Evolutionary conservation across 1,140 invertebrate species (phyloP), one percentile per base, ranked within the genome.

Genomic region (Centruroides sculpturatus): DNA sequence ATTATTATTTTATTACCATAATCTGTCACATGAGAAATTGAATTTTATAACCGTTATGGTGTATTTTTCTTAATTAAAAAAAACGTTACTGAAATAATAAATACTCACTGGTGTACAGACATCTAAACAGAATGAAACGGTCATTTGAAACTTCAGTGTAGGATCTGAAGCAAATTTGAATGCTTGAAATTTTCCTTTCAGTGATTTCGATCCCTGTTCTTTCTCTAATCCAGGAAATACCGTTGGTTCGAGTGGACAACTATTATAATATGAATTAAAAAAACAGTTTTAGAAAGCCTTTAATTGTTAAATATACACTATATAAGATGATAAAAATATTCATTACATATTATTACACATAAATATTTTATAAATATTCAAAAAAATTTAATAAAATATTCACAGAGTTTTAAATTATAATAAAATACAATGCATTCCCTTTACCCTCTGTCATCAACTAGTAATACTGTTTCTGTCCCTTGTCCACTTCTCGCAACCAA

Each of bases 161-260:
- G 81, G 79, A 35, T 83, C 83, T 5, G 79, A 78, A 0, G 82
- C 81, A 68, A 85, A 85, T 34, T 83, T 81, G 69, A 85, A 85
- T 5, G 83, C 83, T 62, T 79, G 78, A 65, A 83, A 83, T 9
- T 74, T 73, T 5, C 80, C 76, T 4, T 76, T 71, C 13, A 83
- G 68, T 23, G 65, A 66, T 41, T 69, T 71, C 34, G 70, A 54
- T 54, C 67, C 71, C 0, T 69, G 68, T 55, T 74, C 69, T 35
- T 75, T 72, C 1, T 63, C 62, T 5, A 81, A 69, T 1, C 72
- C 70, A 0, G 79, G 78, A 61, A 81, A 81, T 3, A 77, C 75
- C 6, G 69, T 56, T 0, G 75, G 67, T 62, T 80, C 77, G 0
- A 75, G 73, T 1, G 80, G 80, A 64, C 80, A 82, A 3, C 65